phyloP scores from a whole-genome alignment of 1,140 invertebrate species.

The Patella vulgata region DNA sequence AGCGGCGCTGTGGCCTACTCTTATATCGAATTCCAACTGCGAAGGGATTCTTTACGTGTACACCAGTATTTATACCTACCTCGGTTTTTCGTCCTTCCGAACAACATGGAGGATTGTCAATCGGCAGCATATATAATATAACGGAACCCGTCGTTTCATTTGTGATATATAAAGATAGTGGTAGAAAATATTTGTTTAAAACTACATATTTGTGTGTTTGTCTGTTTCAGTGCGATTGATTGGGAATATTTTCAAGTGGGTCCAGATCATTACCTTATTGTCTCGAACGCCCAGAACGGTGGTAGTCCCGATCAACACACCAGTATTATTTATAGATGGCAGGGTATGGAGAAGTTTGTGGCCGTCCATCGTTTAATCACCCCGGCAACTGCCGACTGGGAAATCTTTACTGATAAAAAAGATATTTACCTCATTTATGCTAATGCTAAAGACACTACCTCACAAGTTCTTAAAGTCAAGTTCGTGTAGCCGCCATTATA shows the following conservation, averaged over 20 bases:
- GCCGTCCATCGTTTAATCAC: constrained; percentile 56
- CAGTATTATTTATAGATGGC: constrained; percentile 59
- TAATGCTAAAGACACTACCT: constrained; percentile 51
- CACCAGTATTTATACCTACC: no score
- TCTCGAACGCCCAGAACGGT: constrained; percentile 61
- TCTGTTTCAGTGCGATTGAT: constrained; percentile 56
- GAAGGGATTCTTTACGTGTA: no score
- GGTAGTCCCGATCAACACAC: constrained; percentile 35
- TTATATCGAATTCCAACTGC: no score
- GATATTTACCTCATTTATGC: constrained; percentile 57
- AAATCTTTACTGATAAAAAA: constrained; percentile 46
- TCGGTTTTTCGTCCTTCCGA: no score
- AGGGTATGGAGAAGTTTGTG: constrained; percentile 62
- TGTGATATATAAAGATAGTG: no score
- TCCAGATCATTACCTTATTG: constrained; percentile 56
- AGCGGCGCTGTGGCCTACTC: no score
- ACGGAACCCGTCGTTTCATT: no score
- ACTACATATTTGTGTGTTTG: no score
- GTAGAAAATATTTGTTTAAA: no score
- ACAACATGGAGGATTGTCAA: no score
- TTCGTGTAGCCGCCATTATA: constrained; percentile 25
- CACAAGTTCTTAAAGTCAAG: constrained; percentile 56
- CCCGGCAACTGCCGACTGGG: constrained; percentile 59
- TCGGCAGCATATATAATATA: no score
- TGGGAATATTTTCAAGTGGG: constrained; percentile 62